phyloP scores from a whole-genome alignment of 2,797 vertebrate genomes.

The Poecilia picta region DNA sequence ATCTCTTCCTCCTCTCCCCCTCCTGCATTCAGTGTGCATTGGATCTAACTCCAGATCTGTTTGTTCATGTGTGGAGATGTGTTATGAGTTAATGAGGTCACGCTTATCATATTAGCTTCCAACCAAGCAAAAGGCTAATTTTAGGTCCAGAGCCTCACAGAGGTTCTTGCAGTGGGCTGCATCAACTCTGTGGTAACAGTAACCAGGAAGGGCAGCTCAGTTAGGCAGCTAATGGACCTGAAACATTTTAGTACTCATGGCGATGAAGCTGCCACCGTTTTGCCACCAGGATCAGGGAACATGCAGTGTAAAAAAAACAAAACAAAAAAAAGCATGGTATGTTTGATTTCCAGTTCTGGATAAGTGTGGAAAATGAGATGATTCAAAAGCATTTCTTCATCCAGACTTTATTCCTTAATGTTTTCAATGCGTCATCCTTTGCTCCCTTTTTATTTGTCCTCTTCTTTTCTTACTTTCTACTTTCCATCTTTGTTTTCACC shows the following conservation, averaged over 20 bases:
- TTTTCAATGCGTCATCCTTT: not conserved
- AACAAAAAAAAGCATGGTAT: not conserved
- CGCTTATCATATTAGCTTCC: conserved; percentile 51
- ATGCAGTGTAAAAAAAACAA: not conserved
- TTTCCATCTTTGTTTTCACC: not conserved
- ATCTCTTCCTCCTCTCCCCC: not conserved
- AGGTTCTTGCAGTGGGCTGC: conserved; percentile 34
- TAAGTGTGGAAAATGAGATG: not conserved
- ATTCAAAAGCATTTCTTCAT: not conserved
- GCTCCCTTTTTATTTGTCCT: not conserved
- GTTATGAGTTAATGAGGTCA: conserved; percentile 71
- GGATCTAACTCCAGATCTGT: conserved; percentile 38
- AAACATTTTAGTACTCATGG: conserved; percentile 45
- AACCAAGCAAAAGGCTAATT: conserved; percentile 57
- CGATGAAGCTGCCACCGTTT: conserved; percentile 10
- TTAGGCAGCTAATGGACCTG: conserved; percentile 57
- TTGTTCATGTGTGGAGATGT: conserved; percentile 40
- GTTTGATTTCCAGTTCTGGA: not conserved
- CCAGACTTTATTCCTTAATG: not conserved
- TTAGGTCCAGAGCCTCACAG: conserved; percentile 43
- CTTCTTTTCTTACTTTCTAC: not conserved
- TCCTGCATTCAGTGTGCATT: not conserved
- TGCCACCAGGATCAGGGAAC: not conserved
- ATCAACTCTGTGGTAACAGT: conserved; percentile 31
- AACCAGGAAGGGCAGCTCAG: conserved; percentile 47